Evolutionary conservation across 2,888 invertebrate species (phyloP).

Genomic region (Plebejus anna): DNA sequence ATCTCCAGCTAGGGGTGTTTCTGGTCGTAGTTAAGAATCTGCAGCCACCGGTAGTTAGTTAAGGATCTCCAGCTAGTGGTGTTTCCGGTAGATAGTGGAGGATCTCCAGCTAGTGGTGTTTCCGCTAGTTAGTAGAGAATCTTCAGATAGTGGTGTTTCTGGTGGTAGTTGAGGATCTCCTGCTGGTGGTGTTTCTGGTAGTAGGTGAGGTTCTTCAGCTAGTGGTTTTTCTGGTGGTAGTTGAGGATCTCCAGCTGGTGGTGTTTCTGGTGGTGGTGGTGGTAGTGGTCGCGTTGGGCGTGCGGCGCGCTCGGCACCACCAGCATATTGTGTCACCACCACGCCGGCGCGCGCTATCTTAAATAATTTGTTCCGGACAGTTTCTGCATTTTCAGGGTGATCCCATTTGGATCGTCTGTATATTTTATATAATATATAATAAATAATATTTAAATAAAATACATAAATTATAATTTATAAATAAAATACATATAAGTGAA

Average conservation of each 20-base stretch:
- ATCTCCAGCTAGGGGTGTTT: neutral
- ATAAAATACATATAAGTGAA: too few relatives aligned
- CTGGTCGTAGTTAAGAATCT: neutral
- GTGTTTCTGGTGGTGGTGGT: neutral
- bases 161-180: neutral
- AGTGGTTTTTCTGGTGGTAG: neutral
- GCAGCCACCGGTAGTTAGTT: too few relatives aligned
- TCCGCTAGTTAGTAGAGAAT: neutral
- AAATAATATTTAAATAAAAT: too few relatives aligned
- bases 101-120: neutral
- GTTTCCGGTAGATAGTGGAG: neutral
- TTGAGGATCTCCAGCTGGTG: neutral
- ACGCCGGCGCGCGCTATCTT: neutral
- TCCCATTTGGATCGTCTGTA: neutral
- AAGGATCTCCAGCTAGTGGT: neutral
- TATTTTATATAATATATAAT: too few relatives aligned
- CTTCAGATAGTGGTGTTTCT: neutral
- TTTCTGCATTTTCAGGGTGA: neutral
- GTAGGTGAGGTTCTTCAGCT: neutral
- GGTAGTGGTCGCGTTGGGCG: neutral
- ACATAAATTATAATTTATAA: too few relatives aligned
- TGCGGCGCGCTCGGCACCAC: constrained; percentile 6
- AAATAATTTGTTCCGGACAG: neutral
- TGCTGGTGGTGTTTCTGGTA: neutral
- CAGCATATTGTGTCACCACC: neutral